Base-by-base conservation (phyloP, 2,113 vertebrate genomes). In the Panthera uncia region DNA sequence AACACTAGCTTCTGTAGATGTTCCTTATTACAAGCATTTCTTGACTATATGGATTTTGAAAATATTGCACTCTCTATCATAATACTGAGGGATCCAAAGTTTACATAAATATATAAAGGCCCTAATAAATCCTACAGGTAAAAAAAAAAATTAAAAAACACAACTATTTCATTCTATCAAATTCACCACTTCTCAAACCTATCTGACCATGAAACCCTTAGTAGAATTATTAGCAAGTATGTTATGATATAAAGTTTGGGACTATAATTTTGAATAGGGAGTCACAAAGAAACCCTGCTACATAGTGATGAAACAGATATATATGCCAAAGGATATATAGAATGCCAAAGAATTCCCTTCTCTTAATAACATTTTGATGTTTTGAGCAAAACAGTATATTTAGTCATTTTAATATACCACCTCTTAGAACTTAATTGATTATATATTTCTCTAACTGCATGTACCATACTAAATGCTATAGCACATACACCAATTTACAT, bases 331-430 rank as follows among this genome's bases (percentile, higher is more conserved):
- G 45, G 45, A 45, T 45, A 45, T 9, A 45, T 1, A 45, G 45
- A 45, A 45, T 38, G 19, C 31, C 15, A 92, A 41, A 78, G 41
- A 88, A 31, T 52, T 81, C 19, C 23, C 38, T 74, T 92, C 21
- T 23, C 9, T 93, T 41, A 91, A 71, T 81, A 91, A 65, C 52
- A 81, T 4, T 21, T 89, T 50, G 7, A 36, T 82, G 33, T 73
- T 96, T 92, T 83, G 80, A 97, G 14, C 16, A 94, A 82, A 94
- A 27, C 18, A 84, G 29, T 92, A 27, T 63, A 86, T 73, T 92
- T 90, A 7, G 48, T 69, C 68, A 91, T 11, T 82, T 36, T 84
- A 61, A 69, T 80, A 80, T 65, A 92, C 57, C 57, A 96, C 19
- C 11, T 90, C 84, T 78, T 85, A 83, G n/a, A 16, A 11, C 71